Percentiles rank a stretch among this genome's conserved stretches.
Conservation (phyloP, 2,888 invertebrate species). For the Phlogophora meticulosa region DNA sequence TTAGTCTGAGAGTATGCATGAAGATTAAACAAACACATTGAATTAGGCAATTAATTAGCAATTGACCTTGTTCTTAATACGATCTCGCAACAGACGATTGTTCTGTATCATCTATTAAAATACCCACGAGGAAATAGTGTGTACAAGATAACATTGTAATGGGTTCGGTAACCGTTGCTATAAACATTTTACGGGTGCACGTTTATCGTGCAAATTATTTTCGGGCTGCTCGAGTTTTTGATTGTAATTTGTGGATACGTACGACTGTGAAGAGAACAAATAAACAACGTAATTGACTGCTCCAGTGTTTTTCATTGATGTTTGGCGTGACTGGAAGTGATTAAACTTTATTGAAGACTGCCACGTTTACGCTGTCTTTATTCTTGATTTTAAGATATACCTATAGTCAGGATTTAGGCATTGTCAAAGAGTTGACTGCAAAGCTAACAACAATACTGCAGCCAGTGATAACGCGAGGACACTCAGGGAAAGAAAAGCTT, state of each 20-base stretch:
- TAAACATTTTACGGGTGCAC: slow-evolving; percentile 49
- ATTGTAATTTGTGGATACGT: slow-evolving; percentile 28
- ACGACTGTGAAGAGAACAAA: slow-evolving; percentile 22
- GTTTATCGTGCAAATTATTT: slow-evolving; percentile 49
- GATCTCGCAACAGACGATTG: slow-evolving; percentile 56
- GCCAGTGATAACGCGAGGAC: background rate
- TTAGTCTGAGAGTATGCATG: slow-evolving; percentile 15
- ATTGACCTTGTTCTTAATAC: slow-evolving; percentile 63
- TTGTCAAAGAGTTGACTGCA: background rate
- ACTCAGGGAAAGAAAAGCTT: background rate
- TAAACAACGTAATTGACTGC: slow-evolving; percentile 36
- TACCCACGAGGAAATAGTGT: slow-evolving; percentile 44
- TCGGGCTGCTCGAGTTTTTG: slow-evolving; percentile 24
- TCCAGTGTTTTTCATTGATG: slow-evolving; percentile 47
- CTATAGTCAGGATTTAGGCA: no score
- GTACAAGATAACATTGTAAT: slow-evolving; percentile 55
- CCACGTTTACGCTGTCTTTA: slow-evolving; percentile 1
- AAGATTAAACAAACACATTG: slow-evolving; percentile 48
- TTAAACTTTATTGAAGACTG: slow-evolving; percentile 22
- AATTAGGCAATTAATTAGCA: slow-evolving; percentile 53
- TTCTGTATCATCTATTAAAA: slow-evolving; percentile 53
- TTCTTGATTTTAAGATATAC: background rate
- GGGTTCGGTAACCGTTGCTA: slow-evolving; percentile 49
- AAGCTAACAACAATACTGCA: background rate
- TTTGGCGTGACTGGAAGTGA: slow-evolving; percentile 35